Base-by-base conservation (phyloP, 2,113 vertebrate genomes). In the Turnix velox region DNA sequence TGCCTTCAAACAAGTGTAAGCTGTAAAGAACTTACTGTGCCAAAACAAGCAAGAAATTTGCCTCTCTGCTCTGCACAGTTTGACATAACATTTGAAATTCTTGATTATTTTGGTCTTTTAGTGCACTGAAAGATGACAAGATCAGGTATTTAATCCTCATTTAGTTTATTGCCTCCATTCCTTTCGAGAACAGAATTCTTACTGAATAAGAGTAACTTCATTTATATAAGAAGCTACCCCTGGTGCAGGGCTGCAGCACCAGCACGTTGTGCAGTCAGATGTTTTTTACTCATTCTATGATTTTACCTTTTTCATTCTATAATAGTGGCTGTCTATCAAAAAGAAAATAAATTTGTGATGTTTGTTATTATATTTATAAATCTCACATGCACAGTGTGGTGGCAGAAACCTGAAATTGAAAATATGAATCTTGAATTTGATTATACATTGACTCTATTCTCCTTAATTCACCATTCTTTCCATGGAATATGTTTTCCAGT, bases 31-130 rank as follows among this genome's bases (percentile, higher is more conserved):
- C 22, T 83, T 68, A 18, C 39, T 37, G 27, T 95, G 85, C 95
- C 88, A 96, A 96, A 93, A 67, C 30, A 95, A 95, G 63, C 88
- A 95, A 92, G 59, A 74, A 61, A 42, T 91, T 91, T 91, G 81
- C 62, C 88, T 93, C 96, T 74, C 87, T 90, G 14, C 61, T 90
- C 59, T 51, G 48, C 51, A 35, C 9, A 51, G 84, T 81, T 91
- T 76, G 58, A 92, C 81, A 49, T 45, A 76, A 28, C 40, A 28
- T 90, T 92, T 82, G 59, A 87, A 96, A 87, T n/a, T 75, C 78
- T 48, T 89, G 81, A 83, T 91, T 93, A 84, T 89, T 94, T 92
- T 84, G 49, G 71, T 93, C 51, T 79, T 96, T 61, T 83, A 83
- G 51, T 80, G 67, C 63, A 73, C 2, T 49, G 45, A 76, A 84